Conservation (phyloP, 2,797 vertebrate genomes). For the Phaenicophaeus curvirostris region DNA sequence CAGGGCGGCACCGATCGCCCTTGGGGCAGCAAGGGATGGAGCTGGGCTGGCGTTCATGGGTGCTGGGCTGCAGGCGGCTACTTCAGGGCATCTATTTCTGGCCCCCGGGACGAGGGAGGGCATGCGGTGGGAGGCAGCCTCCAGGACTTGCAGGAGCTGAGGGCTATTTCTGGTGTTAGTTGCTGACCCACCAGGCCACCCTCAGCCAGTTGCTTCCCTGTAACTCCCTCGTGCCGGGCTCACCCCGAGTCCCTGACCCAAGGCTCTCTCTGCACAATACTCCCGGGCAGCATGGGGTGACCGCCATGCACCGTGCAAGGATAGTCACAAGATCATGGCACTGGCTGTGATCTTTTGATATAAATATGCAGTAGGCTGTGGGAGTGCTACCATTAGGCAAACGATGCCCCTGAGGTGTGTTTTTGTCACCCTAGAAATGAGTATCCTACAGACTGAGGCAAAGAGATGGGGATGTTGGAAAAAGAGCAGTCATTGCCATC, state of each 20-base stretch:
- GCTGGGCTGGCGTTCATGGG: background rate
- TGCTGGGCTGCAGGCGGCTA: background rate
- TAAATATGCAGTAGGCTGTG: background rate
- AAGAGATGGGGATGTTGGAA: background rate
- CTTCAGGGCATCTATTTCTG: slow-evolving; percentile 7
- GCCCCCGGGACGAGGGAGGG: background rate
- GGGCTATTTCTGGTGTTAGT: slow-evolving; percentile 24
- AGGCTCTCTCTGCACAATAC: background rate
- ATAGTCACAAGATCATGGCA: rapidly evolving
- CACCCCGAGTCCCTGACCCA: background rate
- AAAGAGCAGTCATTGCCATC: background rate
- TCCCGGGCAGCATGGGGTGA: rapidly evolving
- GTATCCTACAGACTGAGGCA: background rate
- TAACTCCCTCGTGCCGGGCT: background rate
- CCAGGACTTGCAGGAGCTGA: background rate
- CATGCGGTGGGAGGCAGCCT: background rate
- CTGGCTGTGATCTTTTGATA: background rate
- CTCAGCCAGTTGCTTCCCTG: background rate
- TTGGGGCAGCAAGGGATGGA: background rate
- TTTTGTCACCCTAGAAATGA: too few relatives aligned
- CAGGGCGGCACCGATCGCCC: background rate
- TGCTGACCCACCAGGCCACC: background rate
- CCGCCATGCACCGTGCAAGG: rapidly evolving
- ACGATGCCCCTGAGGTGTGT: background rate
- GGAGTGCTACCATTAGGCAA: background rate